These are phyloP conservation scores for Champsocephalus esox DNA, from an alignment of 2,797 vertebrate species.

Conservation along the genomic window DNA sequence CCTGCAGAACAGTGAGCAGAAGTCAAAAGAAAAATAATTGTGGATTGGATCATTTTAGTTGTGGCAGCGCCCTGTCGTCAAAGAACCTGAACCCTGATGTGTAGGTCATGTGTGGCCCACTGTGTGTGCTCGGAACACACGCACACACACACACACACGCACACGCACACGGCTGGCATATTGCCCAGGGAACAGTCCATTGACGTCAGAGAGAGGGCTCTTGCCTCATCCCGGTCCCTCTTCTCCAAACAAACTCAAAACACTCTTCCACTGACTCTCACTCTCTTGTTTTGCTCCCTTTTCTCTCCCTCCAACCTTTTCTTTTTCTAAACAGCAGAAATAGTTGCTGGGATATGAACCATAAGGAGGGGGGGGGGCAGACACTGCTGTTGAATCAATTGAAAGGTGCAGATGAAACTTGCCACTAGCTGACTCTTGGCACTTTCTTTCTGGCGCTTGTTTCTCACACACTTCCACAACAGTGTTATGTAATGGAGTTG, in stretches of 20 bases:
- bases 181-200: conserved; percentile 87
- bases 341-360: conserved; percentile 64
- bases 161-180: conserved; percentile 73
- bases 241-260: conserved; percentile 88
- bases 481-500: conserved; percentile 7
- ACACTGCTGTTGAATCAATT: conserved; percentile 49
- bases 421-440: conserved; percentile 52
- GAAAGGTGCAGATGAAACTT: conserved; percentile 42
- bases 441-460: conserved; percentile 7
- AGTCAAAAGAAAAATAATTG: conserved; percentile 30
- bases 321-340: conserved; percentile 60
- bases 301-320: conserved; percentile 31
- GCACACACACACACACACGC: conserved; percentile 31
- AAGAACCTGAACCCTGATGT: conserved; percentile 74
- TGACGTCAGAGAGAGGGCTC: conserved; percentile 87
- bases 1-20: conserved; percentile 26
- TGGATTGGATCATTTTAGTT: conserved; percentile 58
- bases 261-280: conserved; percentile 59
- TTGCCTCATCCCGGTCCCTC: conserved; percentile 86
- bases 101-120: conserved; percentile 69
- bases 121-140: conserved; percentile 58
- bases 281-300: conserved; percentile 51
- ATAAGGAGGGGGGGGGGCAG: conserved; percentile 37
- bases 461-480: conserved; percentile 19
- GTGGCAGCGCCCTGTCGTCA: conserved; percentile 78